phyloP scores from a whole-genome alignment of 2,113 vertebrate species.

The Strigops habroptila region DNA sequence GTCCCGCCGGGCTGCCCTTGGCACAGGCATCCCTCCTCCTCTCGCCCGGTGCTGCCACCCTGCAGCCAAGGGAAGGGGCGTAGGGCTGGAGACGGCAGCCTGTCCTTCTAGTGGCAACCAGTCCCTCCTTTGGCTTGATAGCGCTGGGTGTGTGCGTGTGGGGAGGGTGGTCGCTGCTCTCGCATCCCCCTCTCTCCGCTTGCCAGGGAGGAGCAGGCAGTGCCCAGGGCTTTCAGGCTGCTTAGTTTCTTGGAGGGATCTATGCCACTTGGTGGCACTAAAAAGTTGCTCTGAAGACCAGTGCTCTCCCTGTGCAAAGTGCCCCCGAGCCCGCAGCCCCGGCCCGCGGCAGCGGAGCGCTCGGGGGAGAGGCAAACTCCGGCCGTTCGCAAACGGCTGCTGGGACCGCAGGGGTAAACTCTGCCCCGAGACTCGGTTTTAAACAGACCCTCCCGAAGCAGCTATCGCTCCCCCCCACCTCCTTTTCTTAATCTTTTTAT shows the following conservation, averaged over 20 bases:
- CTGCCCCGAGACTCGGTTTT: not conserved
- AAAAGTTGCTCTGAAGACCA: constrained; percentile 70
- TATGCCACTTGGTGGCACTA: constrained; percentile 80
- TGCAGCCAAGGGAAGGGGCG: not conserved
- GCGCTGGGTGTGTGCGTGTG: not conserved
- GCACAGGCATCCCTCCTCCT: not conserved
- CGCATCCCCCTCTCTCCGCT: not conserved
- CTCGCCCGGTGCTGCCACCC: not conserved
- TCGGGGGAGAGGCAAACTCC: not conserved
- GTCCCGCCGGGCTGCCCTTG: not conserved
- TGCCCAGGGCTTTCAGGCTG: not conserved
- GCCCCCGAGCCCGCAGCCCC: not conserved
- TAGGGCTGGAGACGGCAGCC: not conserved
- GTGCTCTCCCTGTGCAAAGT: not conserved
- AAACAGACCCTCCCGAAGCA: not conserved
- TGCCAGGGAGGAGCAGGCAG: constrained; percentile 26
- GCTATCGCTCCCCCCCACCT: no score
- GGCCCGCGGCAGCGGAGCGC: not conserved
- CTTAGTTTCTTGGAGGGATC: constrained; percentile 62
- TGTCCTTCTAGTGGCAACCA: not conserved
- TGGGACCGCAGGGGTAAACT: not conserved
- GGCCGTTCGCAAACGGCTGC: rapidly evolving
- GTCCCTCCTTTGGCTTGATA: not conserved
- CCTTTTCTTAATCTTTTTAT: not conserved
- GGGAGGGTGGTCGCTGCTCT: not conserved